phyloP scores from a whole-genome alignment of 2,797 vertebrate species.

The Uromys caudimaculatus region DNA sequence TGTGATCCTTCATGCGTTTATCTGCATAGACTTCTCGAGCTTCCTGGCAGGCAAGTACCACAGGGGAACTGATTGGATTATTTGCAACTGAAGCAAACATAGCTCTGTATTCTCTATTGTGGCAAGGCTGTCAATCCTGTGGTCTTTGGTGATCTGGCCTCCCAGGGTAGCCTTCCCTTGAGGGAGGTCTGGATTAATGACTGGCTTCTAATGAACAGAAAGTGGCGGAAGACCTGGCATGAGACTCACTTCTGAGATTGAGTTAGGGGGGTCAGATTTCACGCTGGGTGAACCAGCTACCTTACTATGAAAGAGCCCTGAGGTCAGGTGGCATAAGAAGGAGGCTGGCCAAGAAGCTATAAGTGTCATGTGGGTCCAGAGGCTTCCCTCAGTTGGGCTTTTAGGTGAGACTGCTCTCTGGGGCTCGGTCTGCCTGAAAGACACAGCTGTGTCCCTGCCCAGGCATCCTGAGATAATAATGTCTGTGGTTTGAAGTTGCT shows the following conservation, averaged over 20 bases:
- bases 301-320: not conserved
- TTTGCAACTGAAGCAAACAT: not conserved
- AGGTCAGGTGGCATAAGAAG: not conserved
- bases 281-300: not conserved
- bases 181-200: not conserved
- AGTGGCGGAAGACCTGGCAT: not conserved
- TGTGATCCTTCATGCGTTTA: not conserved
- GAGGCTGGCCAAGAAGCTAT: not conserved
- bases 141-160: not conserved
- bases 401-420: not conserved
- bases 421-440: not conserved
- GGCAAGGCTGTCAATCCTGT: not conserved
- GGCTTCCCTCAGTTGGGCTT: not conserved
- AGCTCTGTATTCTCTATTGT: not conserved
- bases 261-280: not conserved
- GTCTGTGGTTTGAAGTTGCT: not conserved
- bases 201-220: not conserved
- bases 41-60: not conserved
- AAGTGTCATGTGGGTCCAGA: rapidly evolving
- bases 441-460: not conserved
- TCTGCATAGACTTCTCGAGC: not conserved
- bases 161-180: not conserved
- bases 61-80: not conserved
- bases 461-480: not conserved
- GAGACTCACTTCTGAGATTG: slow-evolving; percentile 22